phyloP scores from a whole-genome alignment of 2,888 invertebrate genomes.

The Emmelina monodactyla region DNA sequence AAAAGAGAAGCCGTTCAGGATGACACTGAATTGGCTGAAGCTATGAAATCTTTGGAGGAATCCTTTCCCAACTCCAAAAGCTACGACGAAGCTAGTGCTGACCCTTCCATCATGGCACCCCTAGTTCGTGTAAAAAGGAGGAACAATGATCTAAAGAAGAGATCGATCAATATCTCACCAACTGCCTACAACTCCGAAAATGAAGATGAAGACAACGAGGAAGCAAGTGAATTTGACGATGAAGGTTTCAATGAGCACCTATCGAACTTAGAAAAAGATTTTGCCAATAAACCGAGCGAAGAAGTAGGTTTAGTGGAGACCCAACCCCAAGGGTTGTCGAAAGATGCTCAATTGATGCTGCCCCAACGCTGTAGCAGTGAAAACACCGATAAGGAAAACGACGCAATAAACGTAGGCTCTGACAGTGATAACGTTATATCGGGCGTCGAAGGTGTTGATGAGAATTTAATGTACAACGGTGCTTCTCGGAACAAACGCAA shows the following conservation, averaged over 20 bases:
- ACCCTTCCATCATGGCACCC: constrained; percentile 29
- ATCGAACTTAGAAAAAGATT: constrained; percentile 28
- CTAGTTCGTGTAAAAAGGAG: constrained; percentile 49
- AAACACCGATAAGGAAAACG: constrained; percentile 20
- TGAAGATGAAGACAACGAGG: constrained; percentile 52
- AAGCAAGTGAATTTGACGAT: constrained; percentile 57
- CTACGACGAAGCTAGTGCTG: constrained; percentile 28
- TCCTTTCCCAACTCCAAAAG: constrained; percentile 42
- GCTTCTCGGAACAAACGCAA: constrained; percentile 30
- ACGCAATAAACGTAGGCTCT: constrained; percentile 34
- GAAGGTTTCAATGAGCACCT: constrained; percentile 53
- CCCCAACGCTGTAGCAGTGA: constrained; percentile 16
- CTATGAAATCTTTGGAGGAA: constrained; percentile 46
- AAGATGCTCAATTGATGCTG: constrained; percentile 14
- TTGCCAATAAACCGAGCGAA: neutral
- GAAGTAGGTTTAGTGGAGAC: neutral
- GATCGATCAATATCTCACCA: constrained; percentile 31
- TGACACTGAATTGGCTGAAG: constrained; percentile 25
- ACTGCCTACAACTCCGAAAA: constrained; percentile 43
- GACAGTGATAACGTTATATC: constrained; percentile 47
- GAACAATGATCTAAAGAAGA: constrained; percentile 33
- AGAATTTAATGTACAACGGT: constrained; percentile 44
- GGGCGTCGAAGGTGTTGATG: constrained; percentile 43
- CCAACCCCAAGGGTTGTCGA: constrained; percentile 5
- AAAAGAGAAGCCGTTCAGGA: constrained; percentile 33